A percentile compares a stretch with the other conserved stretches of the same genome.
phyloP scores from a whole-genome alignment of 2,888 invertebrate species.

The Mechanitis mazaeus region DNA sequence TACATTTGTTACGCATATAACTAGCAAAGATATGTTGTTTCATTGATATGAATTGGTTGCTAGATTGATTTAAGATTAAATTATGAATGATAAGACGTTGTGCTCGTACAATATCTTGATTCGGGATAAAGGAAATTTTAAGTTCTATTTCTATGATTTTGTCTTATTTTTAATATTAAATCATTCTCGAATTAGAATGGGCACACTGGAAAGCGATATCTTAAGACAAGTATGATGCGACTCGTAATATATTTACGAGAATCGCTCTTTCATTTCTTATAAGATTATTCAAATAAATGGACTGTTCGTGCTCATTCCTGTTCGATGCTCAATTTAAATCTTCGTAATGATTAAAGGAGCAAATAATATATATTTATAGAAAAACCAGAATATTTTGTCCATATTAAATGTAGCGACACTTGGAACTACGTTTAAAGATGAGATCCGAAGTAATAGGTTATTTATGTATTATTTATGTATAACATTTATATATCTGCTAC shows the following conservation, averaged over 20 bases:
- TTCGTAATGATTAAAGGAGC: slow-evolving; percentile 19
- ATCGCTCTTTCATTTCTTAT: too few relatives aligned
- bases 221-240: too few relatives aligned
- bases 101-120: slow-evolving; percentile 24
- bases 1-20: slow-evolving; percentile 52
- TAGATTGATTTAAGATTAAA: slow-evolving; percentile 13
- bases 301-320: slow-evolving; percentile 8
- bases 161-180: slow-evolving; percentile 10
- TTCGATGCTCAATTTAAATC: slow-evolving; percentile 15
- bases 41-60: slow-evolving; percentile 12
- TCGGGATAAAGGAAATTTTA: slow-evolving; percentile 13
- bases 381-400: slow-evolving; percentile 6
- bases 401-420: not conserved
- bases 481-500: slow-evolving; percentile 12
- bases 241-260: too few relatives aligned
- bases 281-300: too few relatives aligned
- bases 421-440: not conserved
- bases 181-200: slow-evolving; percentile 10
- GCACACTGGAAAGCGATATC: too few relatives aligned
- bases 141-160: slow-evolving; percentile 12
- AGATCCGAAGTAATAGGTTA: slow-evolving; percentile 14
- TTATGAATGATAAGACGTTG: slow-evolving; percentile 11
- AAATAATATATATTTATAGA: slow-evolving; percentile 3
- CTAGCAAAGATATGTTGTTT: not conserved
- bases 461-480: slow-evolving; percentile 11